Evolutionary conservation across 2,888 invertebrate genomes (phyloP), one percentile per base, ranked within the genome.

Genomic region (Drosophila leonis): DNA sequence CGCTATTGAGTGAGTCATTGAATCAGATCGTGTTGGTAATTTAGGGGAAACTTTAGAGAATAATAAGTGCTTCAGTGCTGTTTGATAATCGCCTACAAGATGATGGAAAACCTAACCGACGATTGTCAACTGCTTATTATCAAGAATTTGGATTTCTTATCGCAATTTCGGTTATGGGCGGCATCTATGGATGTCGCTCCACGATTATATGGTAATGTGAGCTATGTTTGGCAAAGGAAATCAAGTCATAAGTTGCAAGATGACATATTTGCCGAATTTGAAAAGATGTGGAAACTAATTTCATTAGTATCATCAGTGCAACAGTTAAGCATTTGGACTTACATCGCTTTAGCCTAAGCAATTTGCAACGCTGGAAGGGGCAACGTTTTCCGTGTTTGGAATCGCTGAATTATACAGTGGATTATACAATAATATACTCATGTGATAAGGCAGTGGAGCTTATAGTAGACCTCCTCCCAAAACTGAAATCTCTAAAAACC

Each of bases 31-130:
- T 7, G 24, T 24, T 44, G 7, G 2, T 7, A 44, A 20, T 12
- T 13, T 2, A 6, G 18, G 18, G 18, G 12, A 4, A 41, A 31
- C 10, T 41, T 18, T 2, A 20, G 12, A 0, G 12, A 42, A 12
- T 20, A 20, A 20, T 48, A 18, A 48, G 24, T n/a, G 15, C 15
- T 9, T 27, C 15, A 9, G 6, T 20, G 42, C 12, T 20, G 6
- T 20, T 42, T 10, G 12, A 12, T 2, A 9, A 20, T 0, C 5
- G 20, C 18, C 48, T 31, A 6, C 24, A 31, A 13, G 9, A 33
- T 31, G 24, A n/a, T 74, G 9, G 48, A 71, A 10, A 3, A 10
- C 4, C 72, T 75, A 0, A 76, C 35, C 49, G 72, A 77, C 42
- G 66, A 65, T 64, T 37, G 42, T 15, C 65, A 72, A 29, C 33